Conservation (phyloP, 1,140 invertebrate species). For the Phenacoccus solenopsis region DNA sequence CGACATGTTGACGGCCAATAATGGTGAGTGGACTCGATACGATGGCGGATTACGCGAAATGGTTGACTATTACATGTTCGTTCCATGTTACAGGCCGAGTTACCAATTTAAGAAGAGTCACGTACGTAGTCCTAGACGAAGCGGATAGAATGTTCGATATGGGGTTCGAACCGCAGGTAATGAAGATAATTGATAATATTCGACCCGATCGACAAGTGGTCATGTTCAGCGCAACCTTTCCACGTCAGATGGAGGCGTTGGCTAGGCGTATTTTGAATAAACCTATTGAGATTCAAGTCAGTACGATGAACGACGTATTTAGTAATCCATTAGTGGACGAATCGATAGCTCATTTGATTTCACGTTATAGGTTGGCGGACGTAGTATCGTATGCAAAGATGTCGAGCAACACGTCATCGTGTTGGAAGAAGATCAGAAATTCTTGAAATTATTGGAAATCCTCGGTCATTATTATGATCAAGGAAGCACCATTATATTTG, state of each 20-base stretch:
- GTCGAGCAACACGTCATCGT: constrained; percentile 92
- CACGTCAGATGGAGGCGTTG: constrained; percentile 96
- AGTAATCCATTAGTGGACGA: no score
- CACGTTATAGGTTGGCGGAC: constrained; percentile 78
- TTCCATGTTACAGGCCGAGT: constrained; percentile 52
- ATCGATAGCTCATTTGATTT: no score
- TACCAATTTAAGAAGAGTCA: constrained; percentile 88
- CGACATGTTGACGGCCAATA: constrained; percentile 97
- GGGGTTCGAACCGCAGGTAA: constrained; percentile 98
- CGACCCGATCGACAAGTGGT: constrained; percentile 95
- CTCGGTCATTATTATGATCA: constrained; percentile 87
- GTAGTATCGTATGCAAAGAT: constrained; percentile 95
- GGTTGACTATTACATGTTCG: neutral
- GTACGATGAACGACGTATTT: no score
- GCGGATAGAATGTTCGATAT: constrained; percentile 99
- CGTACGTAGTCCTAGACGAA: constrained; percentile 96
- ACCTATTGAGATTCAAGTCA: constrained; percentile 86
- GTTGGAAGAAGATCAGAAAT: constrained; percentile 93
- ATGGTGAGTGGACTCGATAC: constrained; percentile 37
- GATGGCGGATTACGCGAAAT: neutral
- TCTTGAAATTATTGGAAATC: constrained; percentile 91
- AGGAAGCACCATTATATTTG: constrained; percentile 92
- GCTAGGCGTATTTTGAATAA: constrained; percentile 85
- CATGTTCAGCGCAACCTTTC: constrained; percentile 98
- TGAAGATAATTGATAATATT: constrained; percentile 95